phyloP scores from a whole-genome alignment of 1,140 invertebrate species.

The Lycorma delicatula region DNA sequence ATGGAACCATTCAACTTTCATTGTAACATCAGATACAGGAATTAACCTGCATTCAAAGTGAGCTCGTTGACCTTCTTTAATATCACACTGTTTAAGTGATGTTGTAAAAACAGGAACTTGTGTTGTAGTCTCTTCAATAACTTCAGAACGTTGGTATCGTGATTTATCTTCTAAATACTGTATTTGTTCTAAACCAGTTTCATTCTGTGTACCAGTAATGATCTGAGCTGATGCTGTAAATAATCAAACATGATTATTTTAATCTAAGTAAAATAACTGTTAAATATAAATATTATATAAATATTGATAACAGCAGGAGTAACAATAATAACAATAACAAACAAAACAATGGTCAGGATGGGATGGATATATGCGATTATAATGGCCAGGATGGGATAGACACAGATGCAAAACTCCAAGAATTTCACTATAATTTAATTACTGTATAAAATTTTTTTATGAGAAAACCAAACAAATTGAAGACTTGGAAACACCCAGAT shows the following conservation, averaged over 20 bases:
- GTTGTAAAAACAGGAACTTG: constrained; percentile 87
- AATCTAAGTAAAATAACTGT: too few relatives aligned
- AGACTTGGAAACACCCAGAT: too few relatives aligned
- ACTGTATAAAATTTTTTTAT: too few relatives aligned
- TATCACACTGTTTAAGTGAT: constrained; percentile 79
- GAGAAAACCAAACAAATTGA: too few relatives aligned
- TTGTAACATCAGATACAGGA: constrained; percentile 89
- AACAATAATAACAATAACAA: too few relatives aligned
- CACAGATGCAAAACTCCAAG: too few relatives aligned
- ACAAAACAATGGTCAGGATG: too few relatives aligned
- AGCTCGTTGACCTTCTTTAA: constrained; percentile 90
- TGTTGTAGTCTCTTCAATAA: constrained; percentile 70
- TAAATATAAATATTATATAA: too few relatives aligned
- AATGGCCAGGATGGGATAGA: too few relatives aligned
- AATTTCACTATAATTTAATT: too few relatives aligned
- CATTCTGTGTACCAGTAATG: constrained; percentile 73
- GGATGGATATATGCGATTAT: too few relatives aligned
- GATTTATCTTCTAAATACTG: constrained; percentile 77
- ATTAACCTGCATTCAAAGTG: constrained; percentile 94
- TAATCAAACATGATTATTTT: background rate
- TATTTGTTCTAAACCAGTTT: constrained; percentile 75
- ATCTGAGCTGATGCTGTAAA: constrained; percentile 52
- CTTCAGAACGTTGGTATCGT: constrained; percentile 60
- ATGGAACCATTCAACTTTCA: constrained; percentile 98
- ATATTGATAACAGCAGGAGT: too few relatives aligned